Base-by-base conservation (phyloP, 2,888 invertebrate genomes). In the Anaspis maculata region DNA sequence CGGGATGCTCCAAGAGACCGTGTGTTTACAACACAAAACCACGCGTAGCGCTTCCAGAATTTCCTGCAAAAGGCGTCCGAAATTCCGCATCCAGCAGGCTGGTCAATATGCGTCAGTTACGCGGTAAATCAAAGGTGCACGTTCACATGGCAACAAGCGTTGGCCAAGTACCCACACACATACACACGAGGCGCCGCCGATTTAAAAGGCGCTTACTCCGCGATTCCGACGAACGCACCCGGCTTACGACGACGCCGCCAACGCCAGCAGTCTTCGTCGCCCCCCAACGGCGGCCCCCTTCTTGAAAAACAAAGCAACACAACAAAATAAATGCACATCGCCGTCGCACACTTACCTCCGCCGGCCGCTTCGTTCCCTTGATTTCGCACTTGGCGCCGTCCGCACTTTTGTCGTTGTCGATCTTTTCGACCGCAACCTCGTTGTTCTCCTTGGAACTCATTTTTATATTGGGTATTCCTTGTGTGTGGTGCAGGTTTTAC, bases 331-430 rank as follows among this genome's bases (percentile, higher is more conserved):
- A n/a, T n/a, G n/a, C n/a, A n/a, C n/a, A n/a, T n/a, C n/a, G n/a
- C n/a, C n/a, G n/a, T n/a, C n/a, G n/a, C n/a, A n/a, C n/a, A 77
- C 83, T 81, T 70, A 86, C 86, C 79, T 86, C 86, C 60, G 85
- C 84, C 71, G 85, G 79, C 74, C 87, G 79, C 73, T 87, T 87
- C 64, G 83, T 82, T 70, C 84, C 86, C 73, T 86, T 86, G 63
- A 85, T 72, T 64, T 84, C 84, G 70, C 82, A 80, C 74, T 85
- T 85, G 36, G 79, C 75, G 64, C 84, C 83, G 41, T 61, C 65
- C 50, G 75, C 70, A 62, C 74, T 74, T 71, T 84, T 83, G 61
- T 84, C 84, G 67, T 72, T 74, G 63, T 83, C 84, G 62, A 77
- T 73, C 76, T 85, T 85, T 71, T 85, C 85, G 52, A 85, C 83